Evolutionary conservation across 2,888 invertebrate genomes (phyloP).

Genomic region (Tachina lurida): DNA sequence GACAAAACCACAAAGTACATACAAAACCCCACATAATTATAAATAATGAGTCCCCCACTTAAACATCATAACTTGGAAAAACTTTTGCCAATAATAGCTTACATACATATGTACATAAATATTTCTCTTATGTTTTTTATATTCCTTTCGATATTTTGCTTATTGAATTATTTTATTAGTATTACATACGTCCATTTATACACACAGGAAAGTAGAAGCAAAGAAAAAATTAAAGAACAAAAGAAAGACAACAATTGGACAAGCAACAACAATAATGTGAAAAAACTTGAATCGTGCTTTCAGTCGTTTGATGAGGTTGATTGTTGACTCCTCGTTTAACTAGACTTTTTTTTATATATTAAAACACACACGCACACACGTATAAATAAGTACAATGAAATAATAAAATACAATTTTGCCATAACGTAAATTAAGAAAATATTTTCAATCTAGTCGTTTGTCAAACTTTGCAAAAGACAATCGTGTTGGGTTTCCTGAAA

Average conservation of each 20-base stretch:
- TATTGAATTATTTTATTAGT: conserved; percentile 11
- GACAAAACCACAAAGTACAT: not conserved
- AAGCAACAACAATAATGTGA: conserved; percentile 29
- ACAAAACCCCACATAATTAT: conserved; percentile 4
- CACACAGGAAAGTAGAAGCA: not conserved
- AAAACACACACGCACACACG: conserved; percentile 5
- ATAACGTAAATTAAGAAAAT: conserved; percentile 70
- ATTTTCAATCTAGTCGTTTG: conserved; percentile 69
- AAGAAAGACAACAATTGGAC: conserved; percentile 52
- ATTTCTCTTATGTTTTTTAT: conserved; percentile 6
- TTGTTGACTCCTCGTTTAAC: conserved; percentile 66
- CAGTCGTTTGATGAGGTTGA: conserved; percentile 67
- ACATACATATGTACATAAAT: too few species aligned
- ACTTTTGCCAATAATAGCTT: conserved; percentile 9
- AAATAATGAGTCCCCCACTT: conserved; percentile 1
- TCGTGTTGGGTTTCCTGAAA: conserved; percentile 47
- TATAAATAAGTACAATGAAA: conserved; percentile 23
- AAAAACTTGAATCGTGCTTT: conserved; percentile 62
- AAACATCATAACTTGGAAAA: not conserved
- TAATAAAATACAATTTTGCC: conserved; percentile 57
- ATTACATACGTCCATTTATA: not conserved
- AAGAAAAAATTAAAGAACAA: conserved; percentile 36
- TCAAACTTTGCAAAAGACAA: conserved; percentile 71
- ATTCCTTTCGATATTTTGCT: conserved; percentile 5
- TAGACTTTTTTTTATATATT: conserved; percentile 52